Evolutionary conservation across 2,797 vertebrate species (phyloP).

Genomic region (Urophycis tenuis): DNA sequence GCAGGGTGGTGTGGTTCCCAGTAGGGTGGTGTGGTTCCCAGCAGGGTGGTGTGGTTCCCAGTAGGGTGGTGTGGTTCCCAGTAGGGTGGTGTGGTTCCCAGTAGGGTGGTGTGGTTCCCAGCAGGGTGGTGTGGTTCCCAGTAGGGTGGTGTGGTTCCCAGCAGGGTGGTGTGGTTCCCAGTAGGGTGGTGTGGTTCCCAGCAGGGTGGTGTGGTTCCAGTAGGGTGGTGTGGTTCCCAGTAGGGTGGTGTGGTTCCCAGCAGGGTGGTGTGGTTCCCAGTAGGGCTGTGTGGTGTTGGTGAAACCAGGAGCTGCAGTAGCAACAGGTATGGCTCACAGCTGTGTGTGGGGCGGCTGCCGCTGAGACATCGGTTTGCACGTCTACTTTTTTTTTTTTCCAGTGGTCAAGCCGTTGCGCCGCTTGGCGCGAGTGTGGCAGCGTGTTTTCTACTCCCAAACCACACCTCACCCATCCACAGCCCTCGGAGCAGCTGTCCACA

Average conservation of each 20-base stretch:
- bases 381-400: conserved; percentile 69
- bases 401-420: conserved; percentile 43
- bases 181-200: no score
- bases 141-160: no score
- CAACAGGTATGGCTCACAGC: not conserved
- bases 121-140: not conserved
- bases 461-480: conserved; percentile 7
- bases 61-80: no score
- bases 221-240: no score
- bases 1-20: not conserved
- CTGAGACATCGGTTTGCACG: conserved; percentile 38
- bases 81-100: no score
- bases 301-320: not conserved
- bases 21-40: no score
- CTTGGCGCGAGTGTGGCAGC: conserved; percentile 42
- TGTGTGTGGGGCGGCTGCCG: not conserved
- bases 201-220: no score
- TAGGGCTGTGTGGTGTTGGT: not conserved
- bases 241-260: not conserved
- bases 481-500: conserved; percentile 61
- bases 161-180: not conserved
- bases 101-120: not conserved
- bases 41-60: not conserved
- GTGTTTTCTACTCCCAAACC: conserved; percentile 33
- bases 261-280: not conserved